A percentile compares a stretch with the other conserved stretches of the same genome.
Evolutionary conservation across 2,113 vertebrate genomes (phyloP).

Genomic region (Daphoenositta chrysoptera): DNA sequence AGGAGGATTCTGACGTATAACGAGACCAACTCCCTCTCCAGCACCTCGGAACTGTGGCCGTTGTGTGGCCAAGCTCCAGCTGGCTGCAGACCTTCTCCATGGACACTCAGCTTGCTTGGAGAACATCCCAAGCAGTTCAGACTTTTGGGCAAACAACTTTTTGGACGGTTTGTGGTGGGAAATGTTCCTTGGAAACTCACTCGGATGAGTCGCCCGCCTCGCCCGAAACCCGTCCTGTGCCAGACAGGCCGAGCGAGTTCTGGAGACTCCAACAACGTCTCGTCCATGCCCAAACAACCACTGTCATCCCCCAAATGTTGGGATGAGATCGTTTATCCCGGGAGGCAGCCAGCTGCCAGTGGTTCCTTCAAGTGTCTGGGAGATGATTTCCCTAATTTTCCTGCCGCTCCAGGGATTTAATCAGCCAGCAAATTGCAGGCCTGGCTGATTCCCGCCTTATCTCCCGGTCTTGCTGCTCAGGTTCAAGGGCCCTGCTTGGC

Average conservation of each 20-base stretch:
- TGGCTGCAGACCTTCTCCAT: neutral
- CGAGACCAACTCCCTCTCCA: neutral
- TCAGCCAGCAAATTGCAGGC: neutral
- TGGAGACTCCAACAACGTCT: neutral
- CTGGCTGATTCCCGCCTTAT: neutral
- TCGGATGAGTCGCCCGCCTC: neutral
- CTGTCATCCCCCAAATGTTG: neutral
- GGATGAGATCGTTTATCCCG: neutral
- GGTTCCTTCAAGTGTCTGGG: neutral
- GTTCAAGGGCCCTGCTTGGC: neutral
- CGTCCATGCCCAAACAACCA: neutral
- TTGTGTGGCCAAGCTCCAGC: neutral
- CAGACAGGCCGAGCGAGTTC: neutral
- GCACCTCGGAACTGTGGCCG: rapidly evolving
- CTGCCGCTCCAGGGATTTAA: neutral
- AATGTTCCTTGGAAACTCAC: rapidly evolving
- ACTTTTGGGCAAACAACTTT: neutral
- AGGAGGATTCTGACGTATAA: neutral
- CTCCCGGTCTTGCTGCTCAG: neutral
- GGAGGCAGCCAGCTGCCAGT: neutral
- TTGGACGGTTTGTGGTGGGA: neutral
- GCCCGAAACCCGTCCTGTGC: rapidly evolving
- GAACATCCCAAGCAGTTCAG: neutral
- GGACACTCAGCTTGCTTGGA: neutral
- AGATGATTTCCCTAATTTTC: neutral